Base-by-base conservation (phyloP, 2,797 vertebrate genomes). In the Synaphobranchus kaupii region DNA sequence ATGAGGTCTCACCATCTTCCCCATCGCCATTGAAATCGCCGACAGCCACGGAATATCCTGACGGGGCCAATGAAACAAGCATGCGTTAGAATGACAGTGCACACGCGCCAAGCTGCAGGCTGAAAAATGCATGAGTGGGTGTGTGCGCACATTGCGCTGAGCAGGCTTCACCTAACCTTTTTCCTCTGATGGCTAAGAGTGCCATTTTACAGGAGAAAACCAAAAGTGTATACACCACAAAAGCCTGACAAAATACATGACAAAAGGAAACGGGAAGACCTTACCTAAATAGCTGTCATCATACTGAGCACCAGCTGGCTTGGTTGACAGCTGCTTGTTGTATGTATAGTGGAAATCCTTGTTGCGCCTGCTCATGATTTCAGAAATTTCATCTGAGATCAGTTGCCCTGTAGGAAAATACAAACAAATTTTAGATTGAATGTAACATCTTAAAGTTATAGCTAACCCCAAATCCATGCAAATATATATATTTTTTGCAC, bases 211-310 rank as follows among this genome's bases (percentile, higher is more conserved):
- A 25, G 15, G 0, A 56, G 44, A 71, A 34, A 12, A 34, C 39
- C 20, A 60, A 85, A 80, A 25, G n/a, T 84, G 81, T 7, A 12
- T 71, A 34, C 9, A 71, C 25, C 47, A 71, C 1, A 10, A n/a
- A 81, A 50, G 9, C 47, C 10, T 81, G 15, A 54, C 9, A 10
- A 56, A 10, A 56, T 17, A 66, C 50, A 56, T 20, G 63, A 9
- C 10, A 83, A n/a, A n/a, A 68, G 78, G 73, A 60, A 47, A 86
- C 9, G 20, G 76, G 2, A 34, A 58, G 28, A 48, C 93, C 93
- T 6, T 94, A 98, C 98, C 98, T 44, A 99, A 92, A 91, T 99
- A 99, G 92, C 98, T 99, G 95, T 99, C 98, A 85, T 99, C 98
- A 50, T 97, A 99, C 89, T 95, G 92, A 39, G 97, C 97, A 1